Conservation (phyloP, 2,888 invertebrate species). For the Nomada flava region DNA sequence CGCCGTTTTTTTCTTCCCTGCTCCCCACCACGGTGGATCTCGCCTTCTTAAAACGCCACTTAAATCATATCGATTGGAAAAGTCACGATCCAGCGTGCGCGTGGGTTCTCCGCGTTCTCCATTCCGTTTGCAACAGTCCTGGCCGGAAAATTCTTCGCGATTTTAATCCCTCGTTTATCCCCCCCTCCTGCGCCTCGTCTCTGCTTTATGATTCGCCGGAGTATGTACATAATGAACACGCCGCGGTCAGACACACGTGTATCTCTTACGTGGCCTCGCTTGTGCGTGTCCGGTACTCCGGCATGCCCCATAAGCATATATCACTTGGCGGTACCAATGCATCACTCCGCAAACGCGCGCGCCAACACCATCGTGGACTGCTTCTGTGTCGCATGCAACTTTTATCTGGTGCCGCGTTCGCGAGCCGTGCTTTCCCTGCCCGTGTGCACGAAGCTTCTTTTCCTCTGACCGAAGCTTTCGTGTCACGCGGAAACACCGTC, state of each 20-base stretch:
- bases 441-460: constrained; percentile 43
- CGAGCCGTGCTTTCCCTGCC: constrained; percentile 8
- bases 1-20: neutral
- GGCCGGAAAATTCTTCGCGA: constrained; percentile 36
- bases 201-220: constrained; percentile 53
- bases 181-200: neutral
- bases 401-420: constrained; percentile 48
- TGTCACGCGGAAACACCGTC: constrained; percentile 65
- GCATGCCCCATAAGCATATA: constrained; percentile 69
- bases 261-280: constrained; percentile 36
- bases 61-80: constrained; percentile 53
- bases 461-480: constrained; percentile 45
- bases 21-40: neutral
- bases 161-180: constrained; percentile 24
- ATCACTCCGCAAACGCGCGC: constrained; percentile 61
- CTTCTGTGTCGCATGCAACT: constrained; percentile 63
- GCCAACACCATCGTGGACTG: constrained; percentile 60
- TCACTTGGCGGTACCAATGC: constrained; percentile 68
- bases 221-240: constrained; percentile 59
- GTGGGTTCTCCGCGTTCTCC: constrained; percentile 1
- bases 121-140: neutral
- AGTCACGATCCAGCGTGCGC: constrained; percentile 1
- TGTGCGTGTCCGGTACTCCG: constrained; percentile 55
- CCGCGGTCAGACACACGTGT: constrained; percentile 44
- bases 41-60: constrained; percentile 38